Evolutionary conservation across 2,888 invertebrate genomes (phyloP).

Genomic region (Ormyrus labotus): DNA sequence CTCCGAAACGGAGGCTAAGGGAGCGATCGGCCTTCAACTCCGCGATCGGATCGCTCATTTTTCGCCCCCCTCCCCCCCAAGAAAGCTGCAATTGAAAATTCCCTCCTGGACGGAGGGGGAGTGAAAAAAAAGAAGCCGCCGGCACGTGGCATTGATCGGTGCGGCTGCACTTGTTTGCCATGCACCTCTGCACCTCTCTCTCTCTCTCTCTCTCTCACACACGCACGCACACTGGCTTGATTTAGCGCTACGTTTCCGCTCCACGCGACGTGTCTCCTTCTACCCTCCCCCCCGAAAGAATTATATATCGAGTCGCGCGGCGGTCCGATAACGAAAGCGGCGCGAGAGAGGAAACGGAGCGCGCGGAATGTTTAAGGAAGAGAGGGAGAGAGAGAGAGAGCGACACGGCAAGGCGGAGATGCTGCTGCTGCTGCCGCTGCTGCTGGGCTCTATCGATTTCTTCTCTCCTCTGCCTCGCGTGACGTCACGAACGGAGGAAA

Average conservation of each 20-base stretch:
- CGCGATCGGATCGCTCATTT: too few species aligned
- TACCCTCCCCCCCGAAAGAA: not conserved
- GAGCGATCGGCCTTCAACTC: too few species aligned
- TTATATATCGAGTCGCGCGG: not conserved
- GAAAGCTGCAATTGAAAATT: too few species aligned
- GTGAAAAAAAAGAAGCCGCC: not conserved
- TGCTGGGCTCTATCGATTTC: slow-evolving; percentile 70
- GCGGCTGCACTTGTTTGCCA: not conserved
- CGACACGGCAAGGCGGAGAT: not conserved
- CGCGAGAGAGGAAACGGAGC: not conserved
- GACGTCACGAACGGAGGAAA: slow-evolving; percentile 27
- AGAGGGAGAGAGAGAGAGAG: not conserved
- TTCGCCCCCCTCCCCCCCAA: too few species aligned
- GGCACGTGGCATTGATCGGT: slow-evolving; percentile 23
- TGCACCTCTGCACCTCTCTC: too few species aligned
- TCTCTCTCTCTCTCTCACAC: too few species aligned
- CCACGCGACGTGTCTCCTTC: not conserved
- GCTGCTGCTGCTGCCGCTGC: slow-evolving; percentile 46
- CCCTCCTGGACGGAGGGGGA: not conserved
- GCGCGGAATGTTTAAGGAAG: not conserved
- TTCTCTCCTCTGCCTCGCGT: slow-evolving; percentile 60
- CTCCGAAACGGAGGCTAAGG: too few species aligned
- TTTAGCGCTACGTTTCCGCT: not conserved
- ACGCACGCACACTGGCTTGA: not conserved
- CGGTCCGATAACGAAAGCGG: not conserved